These are phyloP conservation scores for Dendrolimus punctatus DNA, from an alignment of 1,140 invertebrate genomes.

Conservation along the genomic window DNA sequence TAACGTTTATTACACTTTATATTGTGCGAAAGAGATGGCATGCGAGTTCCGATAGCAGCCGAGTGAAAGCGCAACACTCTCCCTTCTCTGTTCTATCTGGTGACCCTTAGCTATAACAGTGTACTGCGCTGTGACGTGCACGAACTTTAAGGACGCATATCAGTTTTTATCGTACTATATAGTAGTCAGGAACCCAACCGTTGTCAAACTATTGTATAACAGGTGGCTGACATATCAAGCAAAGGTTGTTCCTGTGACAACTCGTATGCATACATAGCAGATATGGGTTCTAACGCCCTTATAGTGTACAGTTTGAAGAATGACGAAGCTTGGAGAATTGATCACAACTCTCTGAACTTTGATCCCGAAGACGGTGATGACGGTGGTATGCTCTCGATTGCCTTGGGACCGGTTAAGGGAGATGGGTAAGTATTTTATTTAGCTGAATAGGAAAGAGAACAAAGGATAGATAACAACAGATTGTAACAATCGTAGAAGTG, in stretches of 20 bases:
- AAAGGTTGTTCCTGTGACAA: conserved; percentile 67
- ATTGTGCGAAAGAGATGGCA: too few species aligned
- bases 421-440: conserved; percentile 43
- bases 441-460: too few species aligned
- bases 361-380: conserved; percentile 81
- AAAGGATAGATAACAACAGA: too few species aligned
- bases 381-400: conserved; percentile 80
- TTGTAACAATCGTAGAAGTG: too few species aligned
- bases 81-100: too few species aligned
- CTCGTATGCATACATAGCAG: conserved; percentile 81
- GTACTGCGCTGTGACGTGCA: too few species aligned
- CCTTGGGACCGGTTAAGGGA: conserved; percentile 63
- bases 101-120: too few species aligned
- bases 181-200: not conserved
- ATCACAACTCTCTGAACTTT: conserved; percentile 84
- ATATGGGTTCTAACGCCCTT: conserved; percentile 79
- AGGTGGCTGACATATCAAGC: conserved; percentile 75
- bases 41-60: too few species aligned
- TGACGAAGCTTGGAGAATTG: conserved; percentile 80
- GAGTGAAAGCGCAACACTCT: too few species aligned
- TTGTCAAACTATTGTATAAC: not conserved
- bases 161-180: not conserved
- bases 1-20: too few species aligned
- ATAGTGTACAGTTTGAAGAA: conserved; percentile 79
- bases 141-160: too few species aligned